phyloP scores from a whole-genome alignment of 2,797 vertebrate genomes.

The Tauraco hartlaubi region DNA sequence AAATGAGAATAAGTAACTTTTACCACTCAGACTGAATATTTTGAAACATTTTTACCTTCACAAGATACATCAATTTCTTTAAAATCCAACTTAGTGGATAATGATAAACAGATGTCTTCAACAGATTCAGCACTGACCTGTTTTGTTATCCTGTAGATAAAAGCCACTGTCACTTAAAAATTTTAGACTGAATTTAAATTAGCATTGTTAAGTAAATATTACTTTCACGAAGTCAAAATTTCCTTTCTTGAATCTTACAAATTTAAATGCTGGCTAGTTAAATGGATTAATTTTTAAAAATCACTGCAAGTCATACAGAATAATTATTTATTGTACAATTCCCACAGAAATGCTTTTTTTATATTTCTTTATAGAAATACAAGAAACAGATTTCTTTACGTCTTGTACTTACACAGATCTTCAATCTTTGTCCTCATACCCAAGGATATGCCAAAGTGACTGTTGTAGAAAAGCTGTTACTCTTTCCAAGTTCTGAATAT shows the following conservation, averaged over 20 bases:
- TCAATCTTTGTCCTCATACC: neutral
- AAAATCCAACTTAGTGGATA: neutral
- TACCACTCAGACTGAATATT: neutral
- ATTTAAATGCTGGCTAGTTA: neutral
- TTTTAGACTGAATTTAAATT: neutral
- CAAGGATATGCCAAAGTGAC: neutral
- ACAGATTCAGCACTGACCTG: neutral
- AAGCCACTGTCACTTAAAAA: neutral
- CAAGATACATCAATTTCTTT: neutral
- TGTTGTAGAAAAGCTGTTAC: neutral
- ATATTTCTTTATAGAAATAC: neutral
- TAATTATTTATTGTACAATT: neutral
- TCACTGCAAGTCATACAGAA: neutral
- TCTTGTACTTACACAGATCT: neutral
- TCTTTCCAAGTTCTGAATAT: neutral
- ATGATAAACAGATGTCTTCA: neutral
- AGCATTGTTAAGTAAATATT: neutral
- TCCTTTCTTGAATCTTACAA: neutral
- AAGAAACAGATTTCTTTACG: neutral
- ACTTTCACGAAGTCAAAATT: neutral
- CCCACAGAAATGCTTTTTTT: neutral
- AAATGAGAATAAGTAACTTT: neutral
- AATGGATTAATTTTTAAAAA: neutral
- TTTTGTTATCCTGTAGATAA: conserved; percentile 10
- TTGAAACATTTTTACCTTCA: conserved; percentile 43